Evolutionary conservation across 2,113 vertebrate species (phyloP).

Genomic region (Chlorocebus sabaeus): DNA sequence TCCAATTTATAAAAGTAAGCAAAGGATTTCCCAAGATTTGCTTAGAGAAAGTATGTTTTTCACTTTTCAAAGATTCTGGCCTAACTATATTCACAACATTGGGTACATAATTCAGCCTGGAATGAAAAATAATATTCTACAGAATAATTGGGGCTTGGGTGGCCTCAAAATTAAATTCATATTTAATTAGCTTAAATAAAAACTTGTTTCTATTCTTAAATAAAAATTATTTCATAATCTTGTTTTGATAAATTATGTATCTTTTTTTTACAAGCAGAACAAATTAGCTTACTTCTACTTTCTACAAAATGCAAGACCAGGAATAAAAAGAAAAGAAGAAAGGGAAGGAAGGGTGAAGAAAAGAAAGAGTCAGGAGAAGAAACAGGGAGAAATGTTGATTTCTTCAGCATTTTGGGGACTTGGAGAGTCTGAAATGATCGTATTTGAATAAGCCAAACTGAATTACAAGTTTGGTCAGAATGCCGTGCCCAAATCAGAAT

Average conservation of each 20-base stretch:
- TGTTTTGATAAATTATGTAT: background rate
- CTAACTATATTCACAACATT: background rate
- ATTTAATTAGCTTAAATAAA: constrained; percentile 14
- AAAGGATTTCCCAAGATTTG: background rate
- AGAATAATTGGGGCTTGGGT: background rate
- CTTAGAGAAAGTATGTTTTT: background rate
- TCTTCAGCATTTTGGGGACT: background rate
- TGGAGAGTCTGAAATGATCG: background rate
- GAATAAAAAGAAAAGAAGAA: background rate
- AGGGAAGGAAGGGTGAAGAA: background rate
- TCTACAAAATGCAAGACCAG: background rate
- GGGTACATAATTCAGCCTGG: background rate
- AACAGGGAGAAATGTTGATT: background rate
- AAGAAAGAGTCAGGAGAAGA: background rate
- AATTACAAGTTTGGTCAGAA: background rate
- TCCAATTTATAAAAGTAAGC: background rate
- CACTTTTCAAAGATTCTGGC: background rate
- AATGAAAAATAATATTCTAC: background rate
- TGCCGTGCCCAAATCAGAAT: background rate
- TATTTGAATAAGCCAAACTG: background rate
- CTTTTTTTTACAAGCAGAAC: background rate
- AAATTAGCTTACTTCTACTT: background rate
- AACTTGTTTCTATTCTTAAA: background rate
- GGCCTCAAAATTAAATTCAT: background rate
- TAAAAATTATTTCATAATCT: background rate